Percentiles rank a stretch among this genome's conserved stretches.
phyloP scores from a whole-genome alignment of 2,113 vertebrate species.

The Pungitius pungitius region DNA sequence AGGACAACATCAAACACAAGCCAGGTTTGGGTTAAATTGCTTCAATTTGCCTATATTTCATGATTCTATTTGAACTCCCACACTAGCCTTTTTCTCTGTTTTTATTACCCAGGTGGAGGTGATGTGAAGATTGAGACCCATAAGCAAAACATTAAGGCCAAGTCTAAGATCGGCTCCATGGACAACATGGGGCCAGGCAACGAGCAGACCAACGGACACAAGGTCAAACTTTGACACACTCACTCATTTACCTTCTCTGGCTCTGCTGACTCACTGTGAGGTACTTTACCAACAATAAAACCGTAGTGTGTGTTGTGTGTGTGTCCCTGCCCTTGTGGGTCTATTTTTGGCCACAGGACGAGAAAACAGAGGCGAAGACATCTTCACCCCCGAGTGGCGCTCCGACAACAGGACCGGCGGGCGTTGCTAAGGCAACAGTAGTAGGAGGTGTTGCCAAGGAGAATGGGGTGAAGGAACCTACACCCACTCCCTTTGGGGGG shows the following conservation, averaged over 20 bases:
- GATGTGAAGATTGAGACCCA: constrained; percentile 91
- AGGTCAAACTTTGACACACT: constrained; percentile 79
- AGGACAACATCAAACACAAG: constrained; percentile 93
- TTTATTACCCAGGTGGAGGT: constrained; percentile 83
- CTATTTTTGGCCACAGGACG: constrained; percentile 77
- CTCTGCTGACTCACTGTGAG: constrained; percentile 54
- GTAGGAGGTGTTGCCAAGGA: constrained; percentile 80
- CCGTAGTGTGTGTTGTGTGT: background rate
- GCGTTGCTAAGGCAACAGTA: constrained; percentile 71
- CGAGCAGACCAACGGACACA: constrained; percentile 78
- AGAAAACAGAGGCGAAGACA: constrained; percentile 78
- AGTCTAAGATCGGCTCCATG: constrained; percentile 90
- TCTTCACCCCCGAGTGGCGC: constrained; percentile 78
- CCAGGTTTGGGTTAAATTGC: constrained; percentile 82
- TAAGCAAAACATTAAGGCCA: constrained; percentile 89
- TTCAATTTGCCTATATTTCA: background rate
- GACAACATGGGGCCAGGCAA: constrained; percentile 86
- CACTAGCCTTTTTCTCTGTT: background rate
- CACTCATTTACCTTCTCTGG: background rate
- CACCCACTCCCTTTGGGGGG: constrained; percentile 72
- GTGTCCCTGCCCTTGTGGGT: background rate
- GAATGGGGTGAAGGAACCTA: constrained; percentile 82
- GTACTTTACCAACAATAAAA: background rate
- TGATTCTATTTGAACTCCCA: background rate
- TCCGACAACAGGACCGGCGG: constrained; percentile 71